Percentiles rank a stretch among this genome's conserved stretches.
Conservation (phyloP, 92 coral and sea anemone genomes). For the Palythoa grandis region DNA sequence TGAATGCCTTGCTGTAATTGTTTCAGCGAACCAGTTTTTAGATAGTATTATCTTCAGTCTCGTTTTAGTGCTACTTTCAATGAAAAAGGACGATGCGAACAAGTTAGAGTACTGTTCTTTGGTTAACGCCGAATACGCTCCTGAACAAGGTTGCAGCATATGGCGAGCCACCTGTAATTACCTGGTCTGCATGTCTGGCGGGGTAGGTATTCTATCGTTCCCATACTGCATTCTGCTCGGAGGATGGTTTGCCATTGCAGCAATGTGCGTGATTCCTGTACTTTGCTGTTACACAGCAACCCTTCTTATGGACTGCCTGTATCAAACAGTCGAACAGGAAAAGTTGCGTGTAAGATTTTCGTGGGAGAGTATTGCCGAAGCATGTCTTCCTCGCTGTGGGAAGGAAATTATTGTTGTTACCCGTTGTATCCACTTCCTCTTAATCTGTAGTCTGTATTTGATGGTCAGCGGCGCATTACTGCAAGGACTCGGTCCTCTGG, state of each 20-base stretch:
- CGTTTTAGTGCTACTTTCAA: background rate
- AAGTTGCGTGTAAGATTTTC: conserved; percentile 20
- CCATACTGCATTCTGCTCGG: conserved; percentile 32
- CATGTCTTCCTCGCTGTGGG: conserved; percentile 30
- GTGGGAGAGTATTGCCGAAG: conserved; percentile 30
- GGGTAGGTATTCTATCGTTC: conserved; percentile 18
- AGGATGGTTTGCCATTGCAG: conserved; percentile 29
- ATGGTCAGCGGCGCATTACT: conserved; percentile 26
- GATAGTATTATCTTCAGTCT: too few species aligned
- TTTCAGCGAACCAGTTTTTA: too few species aligned
- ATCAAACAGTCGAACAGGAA: background rate
- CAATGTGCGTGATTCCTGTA: conserved; percentile 25
- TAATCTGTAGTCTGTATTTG: conserved; percentile 31
- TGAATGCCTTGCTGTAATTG: too few species aligned
- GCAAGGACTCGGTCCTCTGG: background rate
- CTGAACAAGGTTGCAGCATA: conserved; percentile 2
- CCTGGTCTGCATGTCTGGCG: conserved; percentile 29
- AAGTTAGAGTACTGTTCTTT: background rate
- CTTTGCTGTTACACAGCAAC: conserved; percentile 33
- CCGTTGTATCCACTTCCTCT: conserved; percentile 10
- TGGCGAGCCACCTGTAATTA: conserved; percentile 33
- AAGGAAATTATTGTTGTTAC: conserved; percentile 17
- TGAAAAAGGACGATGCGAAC: background rate
- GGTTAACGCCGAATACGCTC: background rate
- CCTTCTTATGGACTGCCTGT: conserved; percentile 31